phyloP scores from a whole-genome alignment of 1,140 invertebrate genomes.

The Trichomalopsis sarcophagae region DNA sequence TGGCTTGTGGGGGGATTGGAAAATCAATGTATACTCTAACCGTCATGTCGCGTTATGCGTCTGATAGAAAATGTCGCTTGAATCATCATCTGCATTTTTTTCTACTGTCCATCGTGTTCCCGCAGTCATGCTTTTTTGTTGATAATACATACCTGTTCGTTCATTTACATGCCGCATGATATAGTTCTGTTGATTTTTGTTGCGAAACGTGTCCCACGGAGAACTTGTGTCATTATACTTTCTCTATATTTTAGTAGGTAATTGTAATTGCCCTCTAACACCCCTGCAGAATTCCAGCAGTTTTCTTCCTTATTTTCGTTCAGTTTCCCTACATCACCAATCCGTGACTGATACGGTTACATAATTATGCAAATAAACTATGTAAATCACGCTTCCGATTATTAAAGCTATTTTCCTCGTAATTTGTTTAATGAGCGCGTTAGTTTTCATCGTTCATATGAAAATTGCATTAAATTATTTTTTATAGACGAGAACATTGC shows the following conservation, averaged over 20 bases:
- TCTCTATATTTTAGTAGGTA: constrained; percentile 46
- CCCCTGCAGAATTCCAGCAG: neutral
- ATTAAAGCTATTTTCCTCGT: neutral
- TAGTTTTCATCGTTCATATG: neutral
- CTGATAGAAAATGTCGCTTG: constrained; percentile 30
- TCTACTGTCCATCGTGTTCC: constrained; percentile 5
- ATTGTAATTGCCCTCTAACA: constrained; percentile 12
- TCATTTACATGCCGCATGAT: constrained; percentile 40
- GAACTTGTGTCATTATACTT: constrained; percentile 33
- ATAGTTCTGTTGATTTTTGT: constrained; percentile 38
- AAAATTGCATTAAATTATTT: neutral
- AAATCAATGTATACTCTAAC: constrained; percentile 1
- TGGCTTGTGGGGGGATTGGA: neutral
- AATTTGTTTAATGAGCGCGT: neutral
- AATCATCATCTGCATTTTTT: constrained; percentile 27
- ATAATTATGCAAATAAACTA: constrained; percentile 28
- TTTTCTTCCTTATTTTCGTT: constrained; percentile 11
- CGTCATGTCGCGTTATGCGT: constrained; percentile 1
- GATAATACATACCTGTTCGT: constrained; percentile 5
- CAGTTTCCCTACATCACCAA: neutral
- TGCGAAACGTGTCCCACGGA: constrained; percentile 32
- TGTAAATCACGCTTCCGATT: constrained; percentile 45
- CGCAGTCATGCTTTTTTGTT: constrained; percentile 30
- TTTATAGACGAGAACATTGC: neutral
- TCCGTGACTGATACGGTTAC: constrained; percentile 24